Percentiles rank a stretch among this genome's conserved stretches.
Conservation (phyloP, 1,140 invertebrate genomes). For the Drosophila ohnishii region DNA sequence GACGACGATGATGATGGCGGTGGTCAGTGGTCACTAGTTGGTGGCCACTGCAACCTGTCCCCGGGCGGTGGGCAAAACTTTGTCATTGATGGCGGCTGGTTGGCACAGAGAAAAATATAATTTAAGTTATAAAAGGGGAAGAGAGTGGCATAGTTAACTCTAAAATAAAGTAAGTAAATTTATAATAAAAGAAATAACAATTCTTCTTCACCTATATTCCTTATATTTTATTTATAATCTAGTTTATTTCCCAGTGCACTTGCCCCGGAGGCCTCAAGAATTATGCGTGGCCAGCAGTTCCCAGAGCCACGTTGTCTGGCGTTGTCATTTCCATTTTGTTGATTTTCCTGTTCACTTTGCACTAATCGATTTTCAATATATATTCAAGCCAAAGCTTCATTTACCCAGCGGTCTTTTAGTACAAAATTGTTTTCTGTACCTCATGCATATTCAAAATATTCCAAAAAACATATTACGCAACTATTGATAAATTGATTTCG, state of each 20-base stretch:
- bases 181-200: too few species aligned
- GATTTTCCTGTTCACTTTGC: conserved; percentile 47
- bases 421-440: conserved; percentile 17
- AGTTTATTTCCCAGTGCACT: conserved; percentile 3
- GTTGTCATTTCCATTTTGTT: conserved; percentile 49
- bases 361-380: conserved; percentile 71
- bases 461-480: conserved; percentile 16
- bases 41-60: conserved; percentile 45
- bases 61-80: conserved; percentile 45
- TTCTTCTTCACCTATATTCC: not conserved
- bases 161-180: not conserved
- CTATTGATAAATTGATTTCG: conserved; percentile 31
- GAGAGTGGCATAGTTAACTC: accelerated
- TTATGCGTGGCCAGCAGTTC: conserved; percentile 44
- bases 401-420: not conserved
- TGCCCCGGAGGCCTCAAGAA: conserved; percentile 29
- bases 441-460: conserved; percentile 37
- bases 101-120: conserved; percentile 9
- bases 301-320: conserved; percentile 33
- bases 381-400: conserved; percentile 21
- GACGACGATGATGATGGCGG: conserved; percentile 5
- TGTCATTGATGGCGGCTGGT: conserved; percentile 42
- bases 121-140: not conserved
- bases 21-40: conserved; percentile 17
- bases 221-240: not conserved